These are phyloP conservation scores for Chironomus riparius DNA, from an alignment of 2,888 invertebrate genomes.

Conservation along the genomic window DNA sequence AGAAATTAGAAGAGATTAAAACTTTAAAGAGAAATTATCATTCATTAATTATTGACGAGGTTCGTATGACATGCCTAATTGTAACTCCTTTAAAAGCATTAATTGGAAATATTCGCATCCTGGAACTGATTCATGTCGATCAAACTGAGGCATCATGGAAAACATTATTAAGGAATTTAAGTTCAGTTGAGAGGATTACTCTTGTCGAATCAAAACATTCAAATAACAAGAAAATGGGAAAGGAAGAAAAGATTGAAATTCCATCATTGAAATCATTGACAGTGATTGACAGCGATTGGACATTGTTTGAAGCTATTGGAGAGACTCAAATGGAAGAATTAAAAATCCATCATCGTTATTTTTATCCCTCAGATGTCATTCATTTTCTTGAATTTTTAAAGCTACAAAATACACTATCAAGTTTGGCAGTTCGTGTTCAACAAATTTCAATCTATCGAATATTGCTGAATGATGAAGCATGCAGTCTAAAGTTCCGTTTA, in stretches of 20 bases:
- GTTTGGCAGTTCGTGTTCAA: not conserved
- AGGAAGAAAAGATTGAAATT: not conserved
- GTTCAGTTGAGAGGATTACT: too few species aligned
- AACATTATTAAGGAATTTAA: too few species aligned
- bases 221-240: too few species aligned
- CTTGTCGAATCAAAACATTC: too few species aligned
- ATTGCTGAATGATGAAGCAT: not conserved
- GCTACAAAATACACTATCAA: not conserved
- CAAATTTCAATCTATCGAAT: not conserved
- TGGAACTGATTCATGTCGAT: too few species aligned
- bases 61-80: not conserved
- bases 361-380: not conserved
- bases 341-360: not conserved
- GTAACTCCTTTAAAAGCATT: too few species aligned
- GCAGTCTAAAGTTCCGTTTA: not conserved
- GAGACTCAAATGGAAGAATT: not conserved
- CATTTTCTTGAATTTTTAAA: not conserved
- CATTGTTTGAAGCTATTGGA: not conserved
- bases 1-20: not conserved
- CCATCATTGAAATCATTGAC: not conserved
- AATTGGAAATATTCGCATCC: too few species aligned
- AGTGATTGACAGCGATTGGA: not conserved
- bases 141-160: too few species aligned
- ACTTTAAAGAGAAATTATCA: not conserved
- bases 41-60: not conserved